Base-by-base conservation (phyloP, 2,888 invertebrate genomes). In the Pristionchus japonicus region DNA sequence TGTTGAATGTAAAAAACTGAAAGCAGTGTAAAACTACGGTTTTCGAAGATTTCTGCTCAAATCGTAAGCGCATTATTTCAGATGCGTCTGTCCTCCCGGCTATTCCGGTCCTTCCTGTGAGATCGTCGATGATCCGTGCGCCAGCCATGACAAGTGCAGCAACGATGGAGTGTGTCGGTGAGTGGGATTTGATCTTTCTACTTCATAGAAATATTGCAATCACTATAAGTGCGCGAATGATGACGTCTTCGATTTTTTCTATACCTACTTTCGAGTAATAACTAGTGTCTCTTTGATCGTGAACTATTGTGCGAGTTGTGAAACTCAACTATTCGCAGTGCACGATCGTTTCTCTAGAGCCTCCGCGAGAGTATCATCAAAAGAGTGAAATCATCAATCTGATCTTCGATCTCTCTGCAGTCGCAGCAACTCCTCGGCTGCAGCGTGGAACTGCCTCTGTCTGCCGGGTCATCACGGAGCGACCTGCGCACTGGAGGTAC, bases 21-120 rank as follows among this genome's bases (percentile, higher is more conserved):
- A n/a, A n/a, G n/a, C n/a, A n/a, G n/a, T n/a, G n/a, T n/a, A n/a
- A n/a, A n/a, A n/a, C n/a, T n/a, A n/a, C n/a, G n/a, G n/a, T n/a
- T n/a, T n/a, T n/a, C n/a, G n/a, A n/a, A n/a, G n/a, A n/a, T n/a
- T n/a, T n/a, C n/a, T n/a, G n/a, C n/a, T n/a, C n/a, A n/a, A n/a
- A n/a, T n/a, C n/a, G n/a, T n/a, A n/a, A n/a, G n/a, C n/a, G n/a
- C 15, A 70, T 13, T 7, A 1, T 9, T 91, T 89, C 88, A 90
- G 89, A 64, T 93, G 93, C 88, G 84, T 90, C 1, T 93, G 93
- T 83, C 90, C 92, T 67, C 43, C 64, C 20, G 92, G 92, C 31
- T 93, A 90, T 52, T 64, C 64, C 15, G 93, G 93, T 23, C 77
- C 89, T 0, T 52, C 82, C 7, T 93, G 93, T 88, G 90, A 92